A percentile compares a stretch with the other conserved stretches of the same genome.
Evolutionary conservation across 2,797 vertebrate genomes (phyloP).

Genomic region (Falco biarmicus): DNA sequence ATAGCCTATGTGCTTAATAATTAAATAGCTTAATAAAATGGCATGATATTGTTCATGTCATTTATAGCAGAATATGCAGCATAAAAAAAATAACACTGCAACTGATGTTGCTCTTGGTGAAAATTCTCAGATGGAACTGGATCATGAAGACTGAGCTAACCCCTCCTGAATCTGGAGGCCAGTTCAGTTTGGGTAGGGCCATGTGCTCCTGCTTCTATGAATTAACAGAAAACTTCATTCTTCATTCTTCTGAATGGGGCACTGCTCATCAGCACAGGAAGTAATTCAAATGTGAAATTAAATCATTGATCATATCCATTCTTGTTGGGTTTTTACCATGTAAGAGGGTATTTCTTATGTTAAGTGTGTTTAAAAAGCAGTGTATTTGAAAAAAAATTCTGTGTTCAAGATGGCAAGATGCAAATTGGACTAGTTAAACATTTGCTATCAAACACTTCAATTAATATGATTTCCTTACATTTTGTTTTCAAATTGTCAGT

Average conservation of each 20-base stretch:
- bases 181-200: background rate
- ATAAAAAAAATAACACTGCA: background rate
- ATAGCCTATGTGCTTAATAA: background rate
- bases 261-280: background rate
- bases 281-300: background rate
- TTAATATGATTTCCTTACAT: constrained; percentile 12
- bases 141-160: background rate
- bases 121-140: background rate
- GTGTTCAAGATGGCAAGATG: background rate
- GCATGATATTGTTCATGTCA: background rate
- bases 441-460: constrained; percentile 7
- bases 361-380: background rate
- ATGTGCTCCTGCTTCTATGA: background rate
- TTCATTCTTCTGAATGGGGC: background rate
- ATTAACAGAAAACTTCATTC: background rate
- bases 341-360: background rate
- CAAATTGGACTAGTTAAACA: background rate
- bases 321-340: background rate
- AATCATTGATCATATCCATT: background rate
- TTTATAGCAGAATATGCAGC: background rate
- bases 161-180: background rate
- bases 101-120: background rate
- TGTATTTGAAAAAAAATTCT: background rate
- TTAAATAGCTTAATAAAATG: background rate
- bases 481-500: constrained; percentile 10